These are phyloP conservation scores for Eilema depressum DNA, from an alignment of 2,888 invertebrate genomes.

Conservation along the genomic window DNA sequence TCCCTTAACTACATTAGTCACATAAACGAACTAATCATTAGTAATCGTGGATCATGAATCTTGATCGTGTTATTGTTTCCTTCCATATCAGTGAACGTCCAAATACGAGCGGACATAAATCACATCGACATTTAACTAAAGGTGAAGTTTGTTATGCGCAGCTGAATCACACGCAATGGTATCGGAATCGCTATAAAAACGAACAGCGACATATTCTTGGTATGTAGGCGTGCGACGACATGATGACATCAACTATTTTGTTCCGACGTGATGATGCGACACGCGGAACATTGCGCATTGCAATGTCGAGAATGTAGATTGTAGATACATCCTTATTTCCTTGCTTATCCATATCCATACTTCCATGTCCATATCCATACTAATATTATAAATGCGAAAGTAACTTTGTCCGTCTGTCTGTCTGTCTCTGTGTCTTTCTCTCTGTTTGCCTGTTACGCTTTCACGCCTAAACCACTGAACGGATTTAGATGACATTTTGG, in stretches of 20 bases:
- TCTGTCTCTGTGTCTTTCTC: too few species aligned
- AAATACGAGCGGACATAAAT: neutral
- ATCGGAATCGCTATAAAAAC: slow-evolving; percentile 32
- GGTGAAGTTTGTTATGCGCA: neutral
- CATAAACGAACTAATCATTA: neutral
- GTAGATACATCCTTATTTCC: too few species aligned
- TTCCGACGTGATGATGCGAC: slow-evolving; percentile 30
- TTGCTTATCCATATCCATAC: too few species aligned
- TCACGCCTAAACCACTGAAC: too few species aligned
- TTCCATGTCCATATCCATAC: too few species aligned
- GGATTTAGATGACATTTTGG: too few species aligned
- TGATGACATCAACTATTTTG: slow-evolving; percentile 33
- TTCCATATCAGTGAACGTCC: neutral
- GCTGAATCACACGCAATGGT: slow-evolving; percentile 34
- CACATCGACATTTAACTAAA: slow-evolving; percentile 8
- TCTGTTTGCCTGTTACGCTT: too few species aligned
- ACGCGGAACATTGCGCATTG: slow-evolving; percentile 19
- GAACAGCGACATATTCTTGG: slow-evolving; percentile 27
- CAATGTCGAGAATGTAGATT: slow-evolving; percentile 12
- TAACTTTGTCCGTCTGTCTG: too few species aligned
- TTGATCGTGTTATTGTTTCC: neutral
- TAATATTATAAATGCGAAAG: too few species aligned
- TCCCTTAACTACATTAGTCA: neutral
- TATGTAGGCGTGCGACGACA: slow-evolving; percentile 27
- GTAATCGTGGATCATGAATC: neutral